Evolutionary conservation across 1,140 invertebrate genomes (phyloP).

Genomic region (Tetragnatha versicolor): DNA sequence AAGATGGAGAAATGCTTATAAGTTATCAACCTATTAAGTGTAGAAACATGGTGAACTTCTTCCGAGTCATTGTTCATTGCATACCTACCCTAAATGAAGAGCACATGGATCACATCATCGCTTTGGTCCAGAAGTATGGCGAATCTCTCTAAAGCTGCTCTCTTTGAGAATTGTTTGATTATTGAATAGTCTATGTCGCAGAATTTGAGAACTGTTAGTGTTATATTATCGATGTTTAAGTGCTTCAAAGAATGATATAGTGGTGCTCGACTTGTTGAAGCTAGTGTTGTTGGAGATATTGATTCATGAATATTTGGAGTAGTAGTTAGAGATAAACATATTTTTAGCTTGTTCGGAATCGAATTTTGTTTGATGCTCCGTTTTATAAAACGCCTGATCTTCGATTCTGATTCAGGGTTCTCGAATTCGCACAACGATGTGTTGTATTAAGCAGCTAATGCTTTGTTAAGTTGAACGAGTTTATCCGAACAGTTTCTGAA

Average conservation of each 20-base stretch:
- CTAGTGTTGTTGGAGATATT: background rate
- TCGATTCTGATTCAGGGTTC: background rate
- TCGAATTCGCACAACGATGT: background rate
- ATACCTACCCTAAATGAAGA: slow-evolving; percentile 76
- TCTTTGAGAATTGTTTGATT: background rate
- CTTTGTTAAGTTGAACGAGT: background rate
- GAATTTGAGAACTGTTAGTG: background rate
- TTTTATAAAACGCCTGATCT: background rate
- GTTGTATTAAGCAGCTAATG: background rate
- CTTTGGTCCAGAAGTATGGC: slow-evolving; percentile 85
- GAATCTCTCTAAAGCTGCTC: slow-evolving; percentile 66
- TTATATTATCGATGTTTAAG: background rate
- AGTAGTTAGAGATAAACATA: background rate
- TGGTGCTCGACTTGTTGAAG: background rate
- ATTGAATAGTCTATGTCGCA: background rate
- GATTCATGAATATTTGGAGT: background rate
- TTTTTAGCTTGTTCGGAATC: background rate
- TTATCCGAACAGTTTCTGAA: no score
- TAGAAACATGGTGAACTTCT: slow-evolving; percentile 84
- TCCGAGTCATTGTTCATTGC: slow-evolving; percentile 91
- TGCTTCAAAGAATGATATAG: background rate
- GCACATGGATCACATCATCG: slow-evolving; percentile 86
- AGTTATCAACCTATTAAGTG: slow-evolving; percentile 85
- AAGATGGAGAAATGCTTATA: slow-evolving; percentile 91
- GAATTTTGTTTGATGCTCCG: background rate